These are phyloP conservation scores for Python bivittatus DNA, from an alignment of 2,113 vertebrate genomes.

Conservation along the genomic window DNA sequence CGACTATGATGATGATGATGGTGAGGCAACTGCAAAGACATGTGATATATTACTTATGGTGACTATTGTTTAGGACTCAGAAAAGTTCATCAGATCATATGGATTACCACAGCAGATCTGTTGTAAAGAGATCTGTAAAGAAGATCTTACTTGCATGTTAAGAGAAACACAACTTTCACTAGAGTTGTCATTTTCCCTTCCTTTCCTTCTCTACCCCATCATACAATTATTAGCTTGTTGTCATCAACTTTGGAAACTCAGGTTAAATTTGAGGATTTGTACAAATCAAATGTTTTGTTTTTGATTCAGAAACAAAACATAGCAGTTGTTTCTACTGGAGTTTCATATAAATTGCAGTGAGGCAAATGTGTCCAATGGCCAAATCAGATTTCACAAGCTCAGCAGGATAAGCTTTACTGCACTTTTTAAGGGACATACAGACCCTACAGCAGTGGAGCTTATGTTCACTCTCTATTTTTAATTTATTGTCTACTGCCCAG, in stretches of 20 bases:
- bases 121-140: neutral
- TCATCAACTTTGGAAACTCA: slow-evolving; percentile 25
- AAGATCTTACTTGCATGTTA: slow-evolving; percentile 17
- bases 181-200: slow-evolving; percentile 13
- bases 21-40: neutral
- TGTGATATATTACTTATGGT: neutral
- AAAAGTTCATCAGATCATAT: neutral
- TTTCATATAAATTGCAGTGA: slow-evolving; percentile 27
- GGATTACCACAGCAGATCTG: neutral
- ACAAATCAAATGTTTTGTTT: slow-evolving; percentile 6
- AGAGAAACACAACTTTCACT: slow-evolving; percentile 27
- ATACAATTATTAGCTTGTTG: slow-evolving; percentile 43
- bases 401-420: neutral
- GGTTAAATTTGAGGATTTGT: slow-evolving; percentile 34
- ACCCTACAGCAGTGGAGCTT: neutral
- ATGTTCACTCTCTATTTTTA: neutral
- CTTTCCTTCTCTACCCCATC: slow-evolving; percentile 12
- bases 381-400: slow-evolving; percentile 37
- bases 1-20: neutral
- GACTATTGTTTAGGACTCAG: neutral
- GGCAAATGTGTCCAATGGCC: slow-evolving; percentile 10
- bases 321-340: slow-evolving; percentile 27
- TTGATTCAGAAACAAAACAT: slow-evolving; percentile 46
- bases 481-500: neutral
- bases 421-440: neutral